These are phyloP conservation scores for Corythucha ciliata DNA, from an alignment of 2,888 invertebrate species.

Conservation along the genomic window DNA sequence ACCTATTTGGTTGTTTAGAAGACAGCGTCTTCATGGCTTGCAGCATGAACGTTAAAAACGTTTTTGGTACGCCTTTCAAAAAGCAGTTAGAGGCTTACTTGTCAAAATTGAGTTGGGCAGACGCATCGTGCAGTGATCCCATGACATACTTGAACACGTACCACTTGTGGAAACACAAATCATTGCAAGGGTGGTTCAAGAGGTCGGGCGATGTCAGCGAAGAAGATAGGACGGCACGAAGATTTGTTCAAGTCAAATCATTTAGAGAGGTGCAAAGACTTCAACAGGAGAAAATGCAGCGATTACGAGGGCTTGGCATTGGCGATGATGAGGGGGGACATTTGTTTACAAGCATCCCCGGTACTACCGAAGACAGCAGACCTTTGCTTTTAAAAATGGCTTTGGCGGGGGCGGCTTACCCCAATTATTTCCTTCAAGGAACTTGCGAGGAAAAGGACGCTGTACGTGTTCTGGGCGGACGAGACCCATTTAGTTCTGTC, in stretches of 20 bases:
- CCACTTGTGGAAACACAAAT: constrained; percentile 54
- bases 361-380: too few relatives aligned
- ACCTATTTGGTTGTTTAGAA: constrained; percentile 72
- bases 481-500: constrained; percentile 69
- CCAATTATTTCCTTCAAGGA: constrained; percentile 68
- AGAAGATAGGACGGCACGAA: constrained; percentile 56
- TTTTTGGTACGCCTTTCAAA: constrained; percentile 67
- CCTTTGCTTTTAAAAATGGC: constrained; percentile 29
- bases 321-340: too few relatives aligned
- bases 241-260: constrained; percentile 61
- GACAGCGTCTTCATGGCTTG: constrained; percentile 71
- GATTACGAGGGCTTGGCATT: constrained; percentile 53
- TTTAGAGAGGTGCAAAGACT: constrained; percentile 63
- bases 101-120: constrained; percentile 70
- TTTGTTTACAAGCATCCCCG: too few relatives aligned
- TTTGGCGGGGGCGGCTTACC: constrained; percentile 73
- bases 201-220: constrained; percentile 43
- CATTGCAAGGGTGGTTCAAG: constrained; percentile 50
- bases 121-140: constrained; percentile 73
- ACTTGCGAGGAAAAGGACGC: constrained; percentile 54
- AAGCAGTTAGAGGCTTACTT: constrained; percentile 60
- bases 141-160: constrained; percentile 73
- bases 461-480: constrained; percentile 56
- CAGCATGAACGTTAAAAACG: constrained; percentile 30
- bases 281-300: constrained; percentile 56